phyloP scores from a whole-genome alignment of 2,888 invertebrate genomes.

The Sylvicola cinctus region DNA sequence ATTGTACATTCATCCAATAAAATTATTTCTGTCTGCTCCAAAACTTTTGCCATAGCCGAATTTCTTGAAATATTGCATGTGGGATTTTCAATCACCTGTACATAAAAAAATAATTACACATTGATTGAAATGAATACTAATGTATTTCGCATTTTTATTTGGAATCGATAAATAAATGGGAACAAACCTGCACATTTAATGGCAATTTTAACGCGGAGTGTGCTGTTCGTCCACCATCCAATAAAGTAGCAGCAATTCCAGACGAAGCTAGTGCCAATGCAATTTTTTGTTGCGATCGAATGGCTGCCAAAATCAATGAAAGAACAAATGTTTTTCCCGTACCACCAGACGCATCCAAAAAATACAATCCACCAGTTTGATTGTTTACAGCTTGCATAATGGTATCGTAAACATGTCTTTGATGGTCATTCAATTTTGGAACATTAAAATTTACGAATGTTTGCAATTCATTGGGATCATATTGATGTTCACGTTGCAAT shows the following conservation, averaged over 20 bases:
- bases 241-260: conserved; percentile 10
- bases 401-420: conserved; percentile 11
- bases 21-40: conserved; percentile 14
- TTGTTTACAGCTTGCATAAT: conserved; percentile 11
- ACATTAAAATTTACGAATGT: conserved; percentile 2
- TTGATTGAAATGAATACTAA: too few species aligned
- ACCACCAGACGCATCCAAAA: conserved; percentile 8
- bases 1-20: conserved; percentile 14
- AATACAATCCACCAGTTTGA: conserved; percentile 8
- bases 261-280: conserved; percentile 10
- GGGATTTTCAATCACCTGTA: conserved; percentile 10
- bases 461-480: conserved; percentile 9
- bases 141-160: too few species aligned
- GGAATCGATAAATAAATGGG: too few species aligned
- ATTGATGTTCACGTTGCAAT: conserved; percentile 11
- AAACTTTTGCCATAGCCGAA: conserved; percentile 14
- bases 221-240: conserved; percentile 13
- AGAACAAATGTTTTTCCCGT: conserved; percentile 8
- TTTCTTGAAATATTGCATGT: conserved; percentile 14
- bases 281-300: conserved; percentile 5
- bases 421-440: conserved; percentile 3
- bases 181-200: conserved; percentile 12
- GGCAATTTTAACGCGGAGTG: conserved; percentile 14
- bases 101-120: too few species aligned
- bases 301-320: conserved; percentile 4